These are phyloP conservation scores for Pseudococcus viburni DNA, from an alignment of 2,888 invertebrate species.

Conservation along the genomic window DNA sequence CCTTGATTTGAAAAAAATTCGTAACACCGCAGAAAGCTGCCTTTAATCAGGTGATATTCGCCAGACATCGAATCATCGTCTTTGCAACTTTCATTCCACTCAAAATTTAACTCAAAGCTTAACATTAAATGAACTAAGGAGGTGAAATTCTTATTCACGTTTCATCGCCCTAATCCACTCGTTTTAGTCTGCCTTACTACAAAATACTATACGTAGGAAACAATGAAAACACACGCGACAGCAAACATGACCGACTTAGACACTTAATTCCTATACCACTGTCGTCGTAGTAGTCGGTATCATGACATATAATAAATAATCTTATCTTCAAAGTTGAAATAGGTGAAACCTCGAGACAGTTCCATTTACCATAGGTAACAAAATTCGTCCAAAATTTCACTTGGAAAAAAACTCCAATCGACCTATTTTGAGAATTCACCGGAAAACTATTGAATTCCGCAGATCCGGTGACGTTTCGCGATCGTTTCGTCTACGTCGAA, in stretches of 20 bases:
- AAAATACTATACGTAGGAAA: neutral
- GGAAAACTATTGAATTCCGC: neutral
- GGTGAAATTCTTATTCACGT: neutral
- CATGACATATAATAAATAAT: neutral
- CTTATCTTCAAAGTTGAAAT: slow-evolving; percentile 12
- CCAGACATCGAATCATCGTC: too few species aligned
- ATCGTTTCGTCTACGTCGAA: neutral
- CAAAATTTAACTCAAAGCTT: neutral
- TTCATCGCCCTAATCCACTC: neutral
- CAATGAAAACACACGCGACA: slow-evolving; percentile 1
- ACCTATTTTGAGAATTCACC: neutral
- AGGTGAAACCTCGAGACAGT: neutral
- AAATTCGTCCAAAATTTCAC: neutral
- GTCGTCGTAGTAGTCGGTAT: neutral
- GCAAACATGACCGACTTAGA: slow-evolving; percentile 36
- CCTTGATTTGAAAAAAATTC: too few species aligned
- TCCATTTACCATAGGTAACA: neutral
- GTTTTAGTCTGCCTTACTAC: neutral
- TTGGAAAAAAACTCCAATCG: neutral
- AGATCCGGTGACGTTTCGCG: neutral
- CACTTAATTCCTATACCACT: neutral
- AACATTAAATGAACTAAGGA: too few species aligned
- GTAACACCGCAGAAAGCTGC: too few species aligned
- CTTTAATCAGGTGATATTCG: too few species aligned
- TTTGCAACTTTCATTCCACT: too few species aligned